Conservation (phyloP, 2,113 vertebrate genomes). For the Upupa epops region DNA sequence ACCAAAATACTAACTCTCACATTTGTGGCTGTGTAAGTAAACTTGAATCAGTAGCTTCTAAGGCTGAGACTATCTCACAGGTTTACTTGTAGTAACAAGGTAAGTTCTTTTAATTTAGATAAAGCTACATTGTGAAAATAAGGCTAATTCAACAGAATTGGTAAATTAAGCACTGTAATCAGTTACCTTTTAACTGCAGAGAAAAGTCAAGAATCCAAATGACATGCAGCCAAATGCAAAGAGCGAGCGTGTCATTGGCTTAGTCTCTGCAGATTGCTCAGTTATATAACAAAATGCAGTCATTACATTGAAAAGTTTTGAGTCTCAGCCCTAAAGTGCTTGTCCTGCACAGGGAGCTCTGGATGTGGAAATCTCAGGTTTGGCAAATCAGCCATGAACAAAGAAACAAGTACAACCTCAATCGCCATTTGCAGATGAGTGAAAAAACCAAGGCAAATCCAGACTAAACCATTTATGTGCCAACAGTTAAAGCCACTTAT, state of each 20-base stretch:
- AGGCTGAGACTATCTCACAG: background rate
- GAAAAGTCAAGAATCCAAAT: background rate
- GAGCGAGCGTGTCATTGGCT: background rate
- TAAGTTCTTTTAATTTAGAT: background rate
- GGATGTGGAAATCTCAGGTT: background rate
- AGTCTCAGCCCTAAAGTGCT: background rate
- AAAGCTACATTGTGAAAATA: background rate
- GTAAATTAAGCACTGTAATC: background rate
- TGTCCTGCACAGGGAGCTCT: background rate
- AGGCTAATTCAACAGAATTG: background rate
- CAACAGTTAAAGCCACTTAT: background rate
- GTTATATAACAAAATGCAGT: background rate
- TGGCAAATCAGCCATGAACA: background rate
- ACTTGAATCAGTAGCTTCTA: background rate
- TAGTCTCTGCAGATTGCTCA: background rate
- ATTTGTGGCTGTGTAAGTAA: background rate
- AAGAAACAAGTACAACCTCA: background rate
- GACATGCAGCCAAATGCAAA: background rate
- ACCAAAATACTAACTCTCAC: background rate
- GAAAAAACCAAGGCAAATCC: background rate
- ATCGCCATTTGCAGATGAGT: background rate
- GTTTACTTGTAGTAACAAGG: background rate
- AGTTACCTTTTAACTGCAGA: background rate
- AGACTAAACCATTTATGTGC: background rate
- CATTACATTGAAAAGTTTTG: background rate